Evolutionary conservation across 1,140 invertebrate species (phyloP).

Genomic region (Chironomus striatipennis): DNA sequence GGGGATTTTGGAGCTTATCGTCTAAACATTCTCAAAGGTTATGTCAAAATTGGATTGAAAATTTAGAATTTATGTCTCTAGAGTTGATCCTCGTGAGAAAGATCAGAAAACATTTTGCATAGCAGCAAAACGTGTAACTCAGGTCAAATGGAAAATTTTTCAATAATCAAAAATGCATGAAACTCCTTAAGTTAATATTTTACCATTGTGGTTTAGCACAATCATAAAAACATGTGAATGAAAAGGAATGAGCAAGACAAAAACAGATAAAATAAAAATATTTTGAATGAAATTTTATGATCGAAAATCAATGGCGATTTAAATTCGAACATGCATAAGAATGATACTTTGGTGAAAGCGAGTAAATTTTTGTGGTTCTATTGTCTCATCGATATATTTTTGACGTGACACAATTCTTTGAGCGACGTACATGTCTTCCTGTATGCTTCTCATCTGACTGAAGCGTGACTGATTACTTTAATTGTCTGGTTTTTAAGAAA

Average conservation of each 20-base stretch:
- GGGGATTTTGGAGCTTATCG: too few species aligned
- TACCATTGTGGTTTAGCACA: neutral
- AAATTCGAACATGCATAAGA: neutral
- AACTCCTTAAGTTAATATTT: constrained; percentile 15
- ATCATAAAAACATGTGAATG: neutral
- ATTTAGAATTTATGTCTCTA: too few species aligned
- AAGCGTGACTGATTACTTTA: too few species aligned
- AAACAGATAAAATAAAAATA: too few species aligned
- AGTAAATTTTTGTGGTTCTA: constrained; percentile 14
- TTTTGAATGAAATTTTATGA: too few species aligned
- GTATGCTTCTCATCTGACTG: too few species aligned
- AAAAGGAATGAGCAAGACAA: neutral
- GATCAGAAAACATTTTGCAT: neutral
- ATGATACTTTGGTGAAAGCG: neutral
- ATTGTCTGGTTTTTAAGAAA: neutral
- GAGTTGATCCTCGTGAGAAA: too few species aligned
- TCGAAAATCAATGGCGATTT: too few species aligned
- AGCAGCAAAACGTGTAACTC: neutral
- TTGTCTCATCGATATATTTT: neutral
- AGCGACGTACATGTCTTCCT: neutral
- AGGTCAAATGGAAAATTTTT: neutral
- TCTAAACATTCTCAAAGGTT: too few species aligned
- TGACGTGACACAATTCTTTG: neutral
- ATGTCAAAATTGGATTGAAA: too few species aligned
- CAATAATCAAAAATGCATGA: neutral